phyloP scores from a whole-genome alignment of 2,797 vertebrate genomes.

The Hippocampus kuda region DNA sequence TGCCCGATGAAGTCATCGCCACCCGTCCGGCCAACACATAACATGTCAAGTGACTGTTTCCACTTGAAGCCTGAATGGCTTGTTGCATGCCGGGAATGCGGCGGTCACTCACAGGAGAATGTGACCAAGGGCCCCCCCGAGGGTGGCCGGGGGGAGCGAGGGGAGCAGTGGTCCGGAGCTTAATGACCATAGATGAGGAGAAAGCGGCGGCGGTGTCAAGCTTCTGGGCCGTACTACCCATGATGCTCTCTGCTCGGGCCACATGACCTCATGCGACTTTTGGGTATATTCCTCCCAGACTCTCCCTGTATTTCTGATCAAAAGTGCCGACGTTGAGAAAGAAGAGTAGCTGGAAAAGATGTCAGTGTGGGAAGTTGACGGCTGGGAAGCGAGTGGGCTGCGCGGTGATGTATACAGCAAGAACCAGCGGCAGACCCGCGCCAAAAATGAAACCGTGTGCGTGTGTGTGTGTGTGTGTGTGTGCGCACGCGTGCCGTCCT shows the following conservation, averaged over 20 bases:
- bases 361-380: neutral
- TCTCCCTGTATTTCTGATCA: neutral
- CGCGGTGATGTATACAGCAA: neutral
- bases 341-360: neutral
- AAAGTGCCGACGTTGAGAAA: neutral
- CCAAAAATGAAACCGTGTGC: neutral
- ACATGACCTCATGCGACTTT: neutral
- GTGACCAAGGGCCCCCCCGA: neutral
- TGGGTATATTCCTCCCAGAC: neutral
- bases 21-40: conserved; percentile 19
- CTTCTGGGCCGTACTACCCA: neutral
- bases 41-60: conserved; percentile 21
- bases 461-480: neutral
- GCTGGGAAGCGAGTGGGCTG: conserved; percentile 1
- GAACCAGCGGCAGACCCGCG: neutral
- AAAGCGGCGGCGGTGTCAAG: conserved; percentile 17
- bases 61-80: conserved; percentile 24
- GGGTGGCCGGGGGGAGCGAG: conserved; percentile 14
- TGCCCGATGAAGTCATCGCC: conserved; percentile 28
- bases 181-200: conserved; percentile 51
- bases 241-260: neutral
- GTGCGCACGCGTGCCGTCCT: neutral
- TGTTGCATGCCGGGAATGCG: conserved; percentile 46
- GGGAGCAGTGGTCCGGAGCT: conserved; percentile 34
- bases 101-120: neutral